Percentiles rank a stretch among this genome's conserved stretches.
Conservation (phyloP, 2,888 invertebrate species). For the Glyphotaelius pellucidus region DNA sequence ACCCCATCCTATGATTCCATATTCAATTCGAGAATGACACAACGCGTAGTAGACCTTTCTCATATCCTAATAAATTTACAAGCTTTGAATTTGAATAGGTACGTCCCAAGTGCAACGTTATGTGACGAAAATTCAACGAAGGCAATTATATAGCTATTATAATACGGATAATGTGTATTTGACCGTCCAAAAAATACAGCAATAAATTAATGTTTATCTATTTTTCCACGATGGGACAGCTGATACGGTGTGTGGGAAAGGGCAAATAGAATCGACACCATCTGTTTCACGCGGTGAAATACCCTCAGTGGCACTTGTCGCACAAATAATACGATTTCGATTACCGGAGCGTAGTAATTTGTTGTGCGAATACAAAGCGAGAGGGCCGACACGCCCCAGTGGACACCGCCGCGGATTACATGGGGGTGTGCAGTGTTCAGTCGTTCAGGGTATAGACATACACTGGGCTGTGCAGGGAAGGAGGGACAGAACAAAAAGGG, state of each 20-base stretch:
- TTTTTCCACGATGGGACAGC: slow-evolving; percentile 1
- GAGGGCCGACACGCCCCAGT: slow-evolving; percentile 39
- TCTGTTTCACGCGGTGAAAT: slow-evolving; percentile 44
- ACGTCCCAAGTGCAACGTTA: not conserved
- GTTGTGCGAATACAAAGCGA: slow-evolving; percentile 54
- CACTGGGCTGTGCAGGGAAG: not conserved
- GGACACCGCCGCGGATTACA: slow-evolving; percentile 43
- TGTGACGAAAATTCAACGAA: not conserved
- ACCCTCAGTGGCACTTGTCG: slow-evolving; percentile 53
- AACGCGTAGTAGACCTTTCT: too few species aligned
- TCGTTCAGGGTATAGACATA: not conserved
- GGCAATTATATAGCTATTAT: not conserved
- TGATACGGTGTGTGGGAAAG: slow-evolving; percentile 20
- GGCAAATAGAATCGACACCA: slow-evolving; percentile 15
- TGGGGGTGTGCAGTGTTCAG: not conserved
- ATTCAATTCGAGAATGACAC: too few species aligned
- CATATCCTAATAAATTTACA: not conserved
- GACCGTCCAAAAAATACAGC: not conserved
- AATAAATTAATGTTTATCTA: slow-evolving; percentile 23
- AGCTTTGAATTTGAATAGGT: not conserved
- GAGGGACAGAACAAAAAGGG: not conserved
- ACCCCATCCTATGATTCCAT: too few species aligned
- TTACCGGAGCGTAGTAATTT: slow-evolving; percentile 56
- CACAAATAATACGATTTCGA: slow-evolving; percentile 45
- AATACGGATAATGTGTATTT: slow-evolving; percentile 20